These are phyloP conservation scores for Epinotia brunnichana DNA, from an alignment of 2,888 invertebrate genomes.

Conservation along the genomic window DNA sequence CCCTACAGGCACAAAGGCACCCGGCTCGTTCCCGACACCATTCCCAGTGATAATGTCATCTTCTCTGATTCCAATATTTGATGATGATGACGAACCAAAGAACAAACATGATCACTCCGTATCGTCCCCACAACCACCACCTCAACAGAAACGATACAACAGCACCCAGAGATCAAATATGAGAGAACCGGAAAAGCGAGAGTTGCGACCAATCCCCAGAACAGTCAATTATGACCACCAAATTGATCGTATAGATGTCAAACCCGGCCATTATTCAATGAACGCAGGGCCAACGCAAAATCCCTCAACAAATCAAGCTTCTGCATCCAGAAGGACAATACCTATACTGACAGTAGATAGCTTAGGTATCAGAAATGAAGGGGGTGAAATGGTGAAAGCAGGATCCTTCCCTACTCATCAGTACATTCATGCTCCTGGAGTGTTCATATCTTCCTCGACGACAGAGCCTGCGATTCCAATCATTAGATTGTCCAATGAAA, in stretches of 20 bases:
- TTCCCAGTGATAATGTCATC: slow-evolving; percentile 68
- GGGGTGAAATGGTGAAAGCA: slow-evolving; percentile 65
- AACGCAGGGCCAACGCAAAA: slow-evolving; percentile 47
- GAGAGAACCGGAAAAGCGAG: slow-evolving; percentile 56
- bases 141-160: slow-evolving; percentile 53
- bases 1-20: slow-evolving; percentile 67
- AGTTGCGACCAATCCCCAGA: slow-evolving; percentile 58
- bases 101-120: slow-evolving; percentile 48
- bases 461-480: slow-evolving; percentile 81
- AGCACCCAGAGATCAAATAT: slow-evolving; percentile 55
- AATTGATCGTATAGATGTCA: slow-evolving; percentile 69
- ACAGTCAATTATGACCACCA: slow-evolving; percentile 60
- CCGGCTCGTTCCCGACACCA: slow-evolving; percentile 64
- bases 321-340: slow-evolving; percentile 66
- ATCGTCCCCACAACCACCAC: slow-evolving; percentile 50
- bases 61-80: slow-evolving; percentile 59
- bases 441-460: slow-evolving; percentile 67
- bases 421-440: slow-evolving; percentile 64
- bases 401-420: slow-evolving; percentile 62
- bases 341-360: slow-evolving; percentile 61
- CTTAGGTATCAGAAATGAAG: slow-evolving; percentile 57
- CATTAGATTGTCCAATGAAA: slow-evolving; percentile 80
- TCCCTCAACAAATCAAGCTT: slow-evolving; percentile 54
- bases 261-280: slow-evolving; percentile 58
- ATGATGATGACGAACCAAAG: slow-evolving; percentile 56